Conservation (phyloP, 2,113 vertebrate genomes). For the Aleadryas rufinucha region DNA sequence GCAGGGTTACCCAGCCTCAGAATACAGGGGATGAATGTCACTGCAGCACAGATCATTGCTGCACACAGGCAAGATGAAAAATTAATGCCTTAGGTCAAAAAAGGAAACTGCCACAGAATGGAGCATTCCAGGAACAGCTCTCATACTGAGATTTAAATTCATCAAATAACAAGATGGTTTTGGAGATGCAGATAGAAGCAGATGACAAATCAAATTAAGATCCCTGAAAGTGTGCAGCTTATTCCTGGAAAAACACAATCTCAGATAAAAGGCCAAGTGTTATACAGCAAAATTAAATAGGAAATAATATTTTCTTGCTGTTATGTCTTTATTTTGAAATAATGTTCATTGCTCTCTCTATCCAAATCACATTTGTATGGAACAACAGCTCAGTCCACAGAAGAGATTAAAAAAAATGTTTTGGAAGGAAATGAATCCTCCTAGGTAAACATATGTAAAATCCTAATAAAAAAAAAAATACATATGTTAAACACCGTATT, state of each 20-base stretch:
- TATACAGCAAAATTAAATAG: not conserved
- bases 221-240: not conserved
- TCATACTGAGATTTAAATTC: not conserved
- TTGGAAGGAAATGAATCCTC: not conserved
- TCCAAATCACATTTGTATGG: not conserved
- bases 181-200: not conserved
- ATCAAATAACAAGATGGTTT: not conserved
- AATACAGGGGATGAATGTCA: not conserved
- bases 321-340: not conserved
- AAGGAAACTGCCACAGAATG: not conserved
- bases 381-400: accelerated
- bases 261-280: not conserved
- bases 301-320: not conserved
- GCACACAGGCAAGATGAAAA: not conserved
- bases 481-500: not conserved
- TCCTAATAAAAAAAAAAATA: not conserved
- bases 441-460: not conserved
- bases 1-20: not conserved
- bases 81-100: not conserved
- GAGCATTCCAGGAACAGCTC: not conserved
- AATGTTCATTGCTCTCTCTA: not conserved
- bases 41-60: not conserved
- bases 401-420: not conserved
- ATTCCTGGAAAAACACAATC: not conserved
- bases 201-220: not conserved